Percentiles rank a stretch among this genome's conserved stretches.
These are phyloP conservation scores for Stenoptilia bipunctidactyla DNA, from an alignment of 2,888 invertebrate genomes.

Conservation along the genomic window DNA sequence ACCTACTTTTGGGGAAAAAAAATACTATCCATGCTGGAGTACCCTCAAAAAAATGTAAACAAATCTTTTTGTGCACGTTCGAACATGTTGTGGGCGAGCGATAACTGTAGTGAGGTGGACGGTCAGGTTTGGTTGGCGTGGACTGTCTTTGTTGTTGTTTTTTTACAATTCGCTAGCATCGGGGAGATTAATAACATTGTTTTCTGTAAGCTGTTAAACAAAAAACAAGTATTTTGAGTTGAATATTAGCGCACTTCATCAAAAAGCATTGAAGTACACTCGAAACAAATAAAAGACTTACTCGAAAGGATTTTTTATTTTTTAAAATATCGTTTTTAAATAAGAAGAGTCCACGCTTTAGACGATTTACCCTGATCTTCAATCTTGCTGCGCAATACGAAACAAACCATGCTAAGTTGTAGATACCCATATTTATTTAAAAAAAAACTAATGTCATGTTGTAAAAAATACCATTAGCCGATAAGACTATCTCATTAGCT, in stretches of 20 bases:
- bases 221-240: no score
- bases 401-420: not conserved
- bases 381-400: not conserved
- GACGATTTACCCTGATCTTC: not conserved
- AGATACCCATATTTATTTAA: no score
- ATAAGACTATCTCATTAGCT: conserved; percentile 33
- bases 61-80: conserved; percentile 29
- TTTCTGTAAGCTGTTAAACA: no score
- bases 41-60: conserved; percentile 38
- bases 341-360: no score
- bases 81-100: conserved; percentile 27
- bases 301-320: no score
- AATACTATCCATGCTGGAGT: conserved; percentile 14
- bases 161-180: no score
- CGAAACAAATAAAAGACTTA: no score
- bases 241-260: no score
- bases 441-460: not conserved
- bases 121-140: not conserved
- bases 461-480: conserved; percentile 34
- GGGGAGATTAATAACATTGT: no score
- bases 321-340: no score
- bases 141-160: no score
- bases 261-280: no score
- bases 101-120: conserved; percentile 22
- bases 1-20: conserved; percentile 22